Percentiles rank a stretch among this genome's conserved stretches.
These are phyloP conservation scores for Heteromormyrus szaboi DNA, from an alignment of 2,797 vertebrate species.

Conservation along the genomic window DNA sequence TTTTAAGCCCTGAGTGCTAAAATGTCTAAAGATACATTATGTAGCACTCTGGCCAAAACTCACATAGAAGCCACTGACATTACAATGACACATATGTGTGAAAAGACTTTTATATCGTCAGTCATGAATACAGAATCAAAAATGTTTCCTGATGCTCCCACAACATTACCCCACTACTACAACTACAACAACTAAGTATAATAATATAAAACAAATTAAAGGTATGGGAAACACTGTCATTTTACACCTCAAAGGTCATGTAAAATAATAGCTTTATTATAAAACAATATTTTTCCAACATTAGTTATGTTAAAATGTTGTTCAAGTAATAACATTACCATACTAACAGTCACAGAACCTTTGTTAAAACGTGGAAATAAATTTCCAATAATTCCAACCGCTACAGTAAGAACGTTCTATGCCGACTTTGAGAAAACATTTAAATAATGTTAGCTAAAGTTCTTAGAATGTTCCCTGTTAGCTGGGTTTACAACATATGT, in stretches of 20 bases:
- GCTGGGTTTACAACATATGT: not conserved
- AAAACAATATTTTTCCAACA: not conserved
- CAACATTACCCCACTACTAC: not conserved
- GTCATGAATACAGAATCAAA: not conserved
- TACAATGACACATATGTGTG: not conserved
- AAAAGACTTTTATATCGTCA: not conserved
- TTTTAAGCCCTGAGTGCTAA: not conserved
- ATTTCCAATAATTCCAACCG: not conserved
- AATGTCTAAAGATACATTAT: not conserved
- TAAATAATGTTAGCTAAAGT: not conserved
- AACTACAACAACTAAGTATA: not conserved
- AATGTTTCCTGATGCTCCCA: not conserved
- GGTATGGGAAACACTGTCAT: not conserved
- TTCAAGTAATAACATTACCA: not conserved
- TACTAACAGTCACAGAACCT: not conserved
- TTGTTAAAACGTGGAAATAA: not conserved
- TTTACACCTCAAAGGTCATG: not conserved
- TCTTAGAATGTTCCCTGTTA: not conserved
- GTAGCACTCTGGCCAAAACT: not conserved
- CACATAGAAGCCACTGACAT: not conserved
- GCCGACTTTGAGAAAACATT: not conserved
- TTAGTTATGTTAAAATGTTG: not conserved
- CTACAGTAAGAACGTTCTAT: not conserved
- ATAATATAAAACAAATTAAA: not conserved
- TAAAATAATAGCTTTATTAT: not conserved